Evolutionary conservation across 2,113 vertebrate species (phyloP).

Genomic region (Fregetta grallaria): DNA sequence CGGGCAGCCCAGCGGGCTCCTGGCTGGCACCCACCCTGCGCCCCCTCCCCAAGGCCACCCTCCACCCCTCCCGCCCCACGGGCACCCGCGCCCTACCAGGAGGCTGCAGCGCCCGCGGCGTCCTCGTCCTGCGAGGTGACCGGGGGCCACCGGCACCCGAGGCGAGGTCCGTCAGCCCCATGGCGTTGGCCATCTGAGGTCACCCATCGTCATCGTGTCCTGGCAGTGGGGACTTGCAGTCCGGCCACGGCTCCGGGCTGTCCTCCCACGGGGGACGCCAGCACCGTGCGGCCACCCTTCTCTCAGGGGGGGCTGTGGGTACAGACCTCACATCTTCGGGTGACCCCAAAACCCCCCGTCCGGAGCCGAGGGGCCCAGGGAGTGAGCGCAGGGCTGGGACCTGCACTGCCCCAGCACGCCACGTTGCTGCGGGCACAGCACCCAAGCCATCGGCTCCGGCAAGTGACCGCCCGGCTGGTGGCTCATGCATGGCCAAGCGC

Average conservation of each 20-base stretch:
- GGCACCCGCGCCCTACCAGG: not conserved
- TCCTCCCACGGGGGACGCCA: accelerated
- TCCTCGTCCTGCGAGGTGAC: not conserved
- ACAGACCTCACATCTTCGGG: not conserved
- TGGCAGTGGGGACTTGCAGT: not conserved
- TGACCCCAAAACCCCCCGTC: not conserved
- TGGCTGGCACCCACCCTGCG: not conserved
- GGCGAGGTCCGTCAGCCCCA: not conserved
- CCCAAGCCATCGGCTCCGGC: not conserved
- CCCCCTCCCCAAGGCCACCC: not conserved
- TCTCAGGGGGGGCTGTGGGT: not conserved
- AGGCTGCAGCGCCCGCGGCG: not conserved
- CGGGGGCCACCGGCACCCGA: not conserved
- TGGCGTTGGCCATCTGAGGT: not conserved
- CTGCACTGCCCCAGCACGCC: not conserved
- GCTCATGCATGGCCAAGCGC: accelerated
- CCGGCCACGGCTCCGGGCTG: not conserved
- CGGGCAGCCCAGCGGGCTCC: not conserved
- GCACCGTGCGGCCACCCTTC: accelerated
- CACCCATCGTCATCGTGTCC: accelerated
- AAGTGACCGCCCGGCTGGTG: accelerated
- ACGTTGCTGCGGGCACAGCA: not conserved
- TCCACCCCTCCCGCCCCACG: no score
- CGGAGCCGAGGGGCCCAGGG: not conserved
- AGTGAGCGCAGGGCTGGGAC: not conserved